Evolutionary conservation across 2,888 invertebrate genomes (phyloP), one percentile per base, ranked within the genome.

Genomic region (Syritta pipiens): DNA sequence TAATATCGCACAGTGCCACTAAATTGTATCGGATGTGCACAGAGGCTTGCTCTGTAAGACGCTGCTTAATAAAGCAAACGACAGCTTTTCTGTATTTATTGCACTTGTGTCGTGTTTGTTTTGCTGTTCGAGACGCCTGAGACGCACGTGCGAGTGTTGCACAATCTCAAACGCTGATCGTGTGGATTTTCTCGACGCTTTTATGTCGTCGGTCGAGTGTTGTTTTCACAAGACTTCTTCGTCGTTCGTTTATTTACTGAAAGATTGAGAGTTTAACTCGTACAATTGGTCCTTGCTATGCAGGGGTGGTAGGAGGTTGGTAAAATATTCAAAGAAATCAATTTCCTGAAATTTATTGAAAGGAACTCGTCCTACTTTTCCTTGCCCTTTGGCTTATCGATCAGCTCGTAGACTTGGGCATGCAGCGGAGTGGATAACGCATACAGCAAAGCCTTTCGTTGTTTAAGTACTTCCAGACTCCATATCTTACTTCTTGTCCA

Each of bases 21-120:
- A 75, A 75, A 60, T 60, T 60, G 40, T 48, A 55, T 53, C 60
- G 55, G 51, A 12, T 30, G 6, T 7, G 10, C 49, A 28, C 14
- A 28, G 40, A 28, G 12, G 17, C 42, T 17, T 32, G 6, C 17
- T 9, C 35, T 53, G 9, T 48, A 65, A 67, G 62, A 68, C 32
- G 49, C 48, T 55, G 48, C 62, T 76, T 62, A 76, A 76, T 76
- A 76, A 69, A 76, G 49, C 62, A 69, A 76, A 76, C 49, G 69
- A 76, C 62, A 69, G 55, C 55, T 76, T 51, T 62, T 76, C 62
- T 49, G 62, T 76, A 57, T 76, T 68, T 69, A 76, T 51, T 76
- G 75, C 75, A 40, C 75, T 62, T 20, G 51, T 5, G 26, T 20
- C 42, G 32, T 60, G 42, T 62, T 46, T 67, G 46, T 67, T 46